Percentiles rank a stretch among this genome's conserved stretches.
These are phyloP conservation scores for Diachrysia chrysitis DNA, from an alignment of 2,888 invertebrate species.

Conservation along the genomic window DNA sequence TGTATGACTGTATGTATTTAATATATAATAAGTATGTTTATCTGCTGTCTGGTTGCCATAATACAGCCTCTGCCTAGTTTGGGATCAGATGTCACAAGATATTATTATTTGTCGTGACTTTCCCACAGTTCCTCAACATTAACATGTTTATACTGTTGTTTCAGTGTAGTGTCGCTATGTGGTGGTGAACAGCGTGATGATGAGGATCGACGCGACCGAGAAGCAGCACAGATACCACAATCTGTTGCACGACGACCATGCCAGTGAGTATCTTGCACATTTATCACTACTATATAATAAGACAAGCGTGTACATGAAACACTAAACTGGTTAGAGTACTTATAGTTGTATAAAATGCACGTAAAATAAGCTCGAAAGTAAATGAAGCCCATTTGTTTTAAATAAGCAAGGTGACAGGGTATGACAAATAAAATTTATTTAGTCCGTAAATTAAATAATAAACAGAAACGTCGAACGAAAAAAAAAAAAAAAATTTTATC, in stretches of 20 bases:
- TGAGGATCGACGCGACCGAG: slow-evolving; percentile 85
- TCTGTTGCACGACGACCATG: slow-evolving; percentile 86
- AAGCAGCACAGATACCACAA: slow-evolving; percentile 87
- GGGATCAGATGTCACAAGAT: no score
- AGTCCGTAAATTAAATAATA: no score
- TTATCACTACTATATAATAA: neutral
- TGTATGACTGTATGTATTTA: no score
- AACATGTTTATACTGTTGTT: slow-evolving; percentile 33
- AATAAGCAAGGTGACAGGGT: no score
- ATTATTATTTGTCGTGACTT: no score
- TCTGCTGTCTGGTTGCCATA: no score
- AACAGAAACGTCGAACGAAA: no score
- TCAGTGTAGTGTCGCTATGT: slow-evolving; percentile 71
- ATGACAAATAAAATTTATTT: no score
- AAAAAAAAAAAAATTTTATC: no score
- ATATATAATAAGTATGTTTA: no score
- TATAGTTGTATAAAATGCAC: neutral
- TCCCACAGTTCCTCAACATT: neutral
- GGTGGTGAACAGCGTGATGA: slow-evolving; percentile 85
- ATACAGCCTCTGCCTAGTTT: no score
- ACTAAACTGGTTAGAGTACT: neutral
- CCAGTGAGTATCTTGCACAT: slow-evolving; percentile 76
- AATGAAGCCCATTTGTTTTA: no score
- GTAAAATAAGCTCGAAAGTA: neutral
- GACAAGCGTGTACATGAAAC: neutral